Conservation (phyloP, 2,888 invertebrate species). For the Teleogryllus oceanicus region DNA sequence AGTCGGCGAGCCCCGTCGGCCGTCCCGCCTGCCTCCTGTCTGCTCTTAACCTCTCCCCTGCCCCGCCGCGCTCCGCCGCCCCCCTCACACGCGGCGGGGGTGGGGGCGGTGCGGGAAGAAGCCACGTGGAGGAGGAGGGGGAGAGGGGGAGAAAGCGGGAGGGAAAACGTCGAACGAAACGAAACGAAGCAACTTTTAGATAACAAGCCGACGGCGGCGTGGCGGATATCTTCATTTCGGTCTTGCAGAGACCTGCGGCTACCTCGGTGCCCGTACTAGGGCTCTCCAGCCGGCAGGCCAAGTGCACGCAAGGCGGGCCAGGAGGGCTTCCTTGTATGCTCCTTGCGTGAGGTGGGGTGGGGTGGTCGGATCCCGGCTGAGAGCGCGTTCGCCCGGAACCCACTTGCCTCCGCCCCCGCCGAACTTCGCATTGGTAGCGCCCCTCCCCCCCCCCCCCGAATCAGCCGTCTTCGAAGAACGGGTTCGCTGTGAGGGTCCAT, state of each 20-base stretch:
- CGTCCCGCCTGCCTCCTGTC: slow-evolving; percentile 18
- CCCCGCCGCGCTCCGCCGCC: neutral
- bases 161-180: neutral
- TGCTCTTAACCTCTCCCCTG: slow-evolving; percentile 12
- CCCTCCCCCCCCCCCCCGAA: no score
- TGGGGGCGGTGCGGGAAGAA: neutral
- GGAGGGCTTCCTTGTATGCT: no score
- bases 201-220: neutral
- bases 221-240: slow-evolving; percentile 3
- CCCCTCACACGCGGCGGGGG: neutral
- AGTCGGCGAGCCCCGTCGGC: slow-evolving; percentile 20
- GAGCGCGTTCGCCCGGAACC: no score
- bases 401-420: no score
- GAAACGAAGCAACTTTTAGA: neutral
- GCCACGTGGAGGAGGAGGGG: neutral
- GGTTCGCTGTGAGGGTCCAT: no score
- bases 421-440: no score
- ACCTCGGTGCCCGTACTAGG: no score
- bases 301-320: no score
- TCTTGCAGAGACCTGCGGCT: neutral
- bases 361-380: no score
- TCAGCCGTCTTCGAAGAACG: no score
- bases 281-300: no score
- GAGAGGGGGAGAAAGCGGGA: neutral
- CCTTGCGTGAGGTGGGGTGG: no score